phyloP scores from a whole-genome alignment of 2,888 invertebrate genomes.

The Cheilosia vulpina region DNA sequence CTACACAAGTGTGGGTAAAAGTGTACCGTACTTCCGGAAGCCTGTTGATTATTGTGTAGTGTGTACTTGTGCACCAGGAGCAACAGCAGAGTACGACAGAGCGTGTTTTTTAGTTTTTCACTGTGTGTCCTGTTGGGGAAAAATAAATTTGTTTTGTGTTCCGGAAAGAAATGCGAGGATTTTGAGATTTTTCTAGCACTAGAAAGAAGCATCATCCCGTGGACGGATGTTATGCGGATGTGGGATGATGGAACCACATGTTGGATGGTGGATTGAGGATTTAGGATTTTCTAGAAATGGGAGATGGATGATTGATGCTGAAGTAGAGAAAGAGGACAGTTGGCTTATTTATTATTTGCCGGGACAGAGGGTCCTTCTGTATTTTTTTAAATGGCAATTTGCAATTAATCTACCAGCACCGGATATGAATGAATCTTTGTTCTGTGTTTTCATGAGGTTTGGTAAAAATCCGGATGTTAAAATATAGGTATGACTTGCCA shows the following conservation, averaged over 20 bases:
- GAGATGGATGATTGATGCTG: slow-evolving; percentile 53
- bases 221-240: slow-evolving; percentile 61
- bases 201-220: slow-evolving; percentile 33
- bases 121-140: slow-evolving; percentile 49
- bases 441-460: neutral
- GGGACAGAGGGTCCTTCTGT: slow-evolving; percentile 4
- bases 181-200: slow-evolving; percentile 43
- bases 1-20: slow-evolving; percentile 64
- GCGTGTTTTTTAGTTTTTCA: slow-evolving; percentile 18
- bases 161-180: slow-evolving; percentile 66
- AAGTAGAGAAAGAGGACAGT: slow-evolving; percentile 37
- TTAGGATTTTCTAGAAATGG: slow-evolving; percentile 44
- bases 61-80: slow-evolving; percentile 39
- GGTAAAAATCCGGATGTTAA: no score
- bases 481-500: no score
- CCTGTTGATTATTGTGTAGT: slow-evolving; percentile 60
- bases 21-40: slow-evolving; percentile 65
- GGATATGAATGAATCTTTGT: slow-evolving; percentile 39
- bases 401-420: slow-evolving; percentile 45
- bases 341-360: slow-evolving; percentile 10
- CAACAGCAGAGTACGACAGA: slow-evolving; percentile 21
- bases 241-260: slow-evolving; percentile 49
- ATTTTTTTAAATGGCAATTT: slow-evolving; percentile 23
- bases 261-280: slow-evolving; percentile 50
- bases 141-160: slow-evolving; percentile 55